Evolutionary conservation across 2,113 vertebrate species (phyloP).

Genomic region (Saguinus imperator): DNA sequence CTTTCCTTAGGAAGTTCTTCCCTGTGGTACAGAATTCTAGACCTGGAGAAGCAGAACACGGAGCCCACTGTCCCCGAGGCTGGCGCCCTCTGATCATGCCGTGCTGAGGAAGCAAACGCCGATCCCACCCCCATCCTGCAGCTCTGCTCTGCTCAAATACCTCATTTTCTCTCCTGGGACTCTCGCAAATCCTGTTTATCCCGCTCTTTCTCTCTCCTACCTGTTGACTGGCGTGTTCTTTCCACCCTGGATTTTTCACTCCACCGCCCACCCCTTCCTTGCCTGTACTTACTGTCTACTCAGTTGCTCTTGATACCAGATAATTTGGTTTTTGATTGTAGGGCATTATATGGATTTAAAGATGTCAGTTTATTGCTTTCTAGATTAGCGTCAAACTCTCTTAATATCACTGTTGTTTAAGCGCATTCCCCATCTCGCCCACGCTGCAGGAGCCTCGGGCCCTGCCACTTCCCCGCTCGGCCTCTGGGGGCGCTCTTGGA

Average conservation of each 20-base stretch:
- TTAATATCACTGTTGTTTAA: neutral
- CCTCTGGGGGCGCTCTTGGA: neutral
- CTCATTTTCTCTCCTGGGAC: neutral
- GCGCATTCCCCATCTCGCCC: neutral
- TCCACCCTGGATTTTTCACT: neutral
- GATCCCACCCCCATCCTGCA: neutral
- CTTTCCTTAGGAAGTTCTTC: neutral
- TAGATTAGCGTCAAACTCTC: constrained; percentile 18
- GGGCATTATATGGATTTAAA: constrained; percentile 61
- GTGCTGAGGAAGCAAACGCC: neutral
- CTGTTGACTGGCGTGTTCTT: neutral
- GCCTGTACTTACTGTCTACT: rapidly evolving
- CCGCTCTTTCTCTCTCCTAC: neutral
- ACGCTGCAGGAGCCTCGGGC: rapidly evolving
- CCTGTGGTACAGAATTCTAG: neutral
- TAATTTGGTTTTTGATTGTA: constrained; percentile 64
- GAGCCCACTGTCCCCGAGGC: neutral
- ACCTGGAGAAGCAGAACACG: neutral
- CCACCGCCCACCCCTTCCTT: rapidly evolving
- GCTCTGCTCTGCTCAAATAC: neutral
- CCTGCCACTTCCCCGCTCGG: neutral
- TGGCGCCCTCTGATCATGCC: neutral
- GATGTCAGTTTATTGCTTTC: constrained; percentile 57
- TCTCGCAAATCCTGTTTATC: neutral
- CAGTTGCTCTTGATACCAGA: constrained; percentile 13